Base-by-base conservation (phyloP, 2,113 vertebrate genomes). In the Pituophis catenifer region DNA sequence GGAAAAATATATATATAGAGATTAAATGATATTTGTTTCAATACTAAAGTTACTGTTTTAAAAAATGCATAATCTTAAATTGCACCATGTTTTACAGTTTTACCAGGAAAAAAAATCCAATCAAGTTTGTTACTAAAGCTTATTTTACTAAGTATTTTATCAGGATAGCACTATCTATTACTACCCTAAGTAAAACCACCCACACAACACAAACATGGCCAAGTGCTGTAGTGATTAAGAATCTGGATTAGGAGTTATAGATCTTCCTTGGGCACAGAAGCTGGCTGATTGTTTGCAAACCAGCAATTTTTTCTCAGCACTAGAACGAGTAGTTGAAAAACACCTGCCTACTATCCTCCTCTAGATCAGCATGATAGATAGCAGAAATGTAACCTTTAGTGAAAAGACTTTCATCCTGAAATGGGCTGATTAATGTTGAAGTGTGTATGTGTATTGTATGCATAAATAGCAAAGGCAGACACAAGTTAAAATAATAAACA, bases 121-220 rank as follows among this genome's bases (percentile, higher is more conserved):
- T 87, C 92, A 85, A 85, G 13, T 65, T 92, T 89, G 29, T 86
- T 94, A 58, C 8, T 91, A 91, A 93, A 91, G 88, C 92, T 88
- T 21, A 52, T 87, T 29, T 26, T 59, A 92, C 92, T 91, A 50
- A 52, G 38, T 89, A 62, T 91, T 91, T 88, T 0, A 65, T 54
- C 89, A 90, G 86, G 89, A 57, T 26, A 4, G 86, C 86, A 50
- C 24, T 15, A 29, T 8, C 75, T 92, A 95, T 50, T 85, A 33
- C n/a, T 33, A 75, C 0, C n/a, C 17, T 81, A 81, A 21, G 65
- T 33, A 70, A 38, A 81, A 12, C 13, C 23, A 81, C 70, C 44
- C 6, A 38, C 15, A 81, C n/a, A 38, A 38, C 17, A 21, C 17
- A 44, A 81, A 81, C 17, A 44, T 81, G 75, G 21, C 17, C 3